Evolutionary conservation across 1,140 invertebrate species (phyloP), one percentile per base, ranked within the genome.

Genomic region (Adoxophyes honmai): DNA sequence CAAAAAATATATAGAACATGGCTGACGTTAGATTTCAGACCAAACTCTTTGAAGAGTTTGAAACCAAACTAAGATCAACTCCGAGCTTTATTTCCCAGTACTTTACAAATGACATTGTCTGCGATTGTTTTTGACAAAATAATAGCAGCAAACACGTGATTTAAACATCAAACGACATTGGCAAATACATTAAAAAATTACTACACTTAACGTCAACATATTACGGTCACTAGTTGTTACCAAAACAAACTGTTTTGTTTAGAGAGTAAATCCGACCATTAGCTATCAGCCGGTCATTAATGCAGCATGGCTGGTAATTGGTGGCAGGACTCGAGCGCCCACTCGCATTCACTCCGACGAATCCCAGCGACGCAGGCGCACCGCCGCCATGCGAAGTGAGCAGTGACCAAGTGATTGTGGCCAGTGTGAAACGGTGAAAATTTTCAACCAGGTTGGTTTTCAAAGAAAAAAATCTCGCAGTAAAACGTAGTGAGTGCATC

Each of bases 341-440:
- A 78, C 78, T 61, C 73, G 66, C 76, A 73, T 77, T 83, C 82
- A 84, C 70, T 86, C 68, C 44, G 55, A 71, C 75, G 66, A 68
- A 64, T 57, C 59, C 67, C 69, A 65, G 55, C 61, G 59, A 66
- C 60, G 74, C 72, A 74, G 68, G 61, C 73, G 80, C 64, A 61
- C 69, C 52, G 58, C 63, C 62, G 55, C 48, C 11, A 59, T 67
- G 58, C 66, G 58, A 57, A 66, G 44, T 61, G 28, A 44, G 36
- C 68, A 76, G 80, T 79, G 73, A 70, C 44, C 52, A 35, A 82
- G 81, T 82, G 72, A 53, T 69, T 70, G 79, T 85, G 75, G 63
- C 61, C 59, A 33, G 21, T 48, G 42, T 6, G 21, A 21, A 21
- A 48, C 36, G 36, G 52, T 44, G 38, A 15, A 36, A 44, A 18